Evolutionary conservation across 2,888 invertebrate genomes (phyloP), one percentile per base, ranked within the genome.

Genomic region (Lomographa bimaculata): DNA sequence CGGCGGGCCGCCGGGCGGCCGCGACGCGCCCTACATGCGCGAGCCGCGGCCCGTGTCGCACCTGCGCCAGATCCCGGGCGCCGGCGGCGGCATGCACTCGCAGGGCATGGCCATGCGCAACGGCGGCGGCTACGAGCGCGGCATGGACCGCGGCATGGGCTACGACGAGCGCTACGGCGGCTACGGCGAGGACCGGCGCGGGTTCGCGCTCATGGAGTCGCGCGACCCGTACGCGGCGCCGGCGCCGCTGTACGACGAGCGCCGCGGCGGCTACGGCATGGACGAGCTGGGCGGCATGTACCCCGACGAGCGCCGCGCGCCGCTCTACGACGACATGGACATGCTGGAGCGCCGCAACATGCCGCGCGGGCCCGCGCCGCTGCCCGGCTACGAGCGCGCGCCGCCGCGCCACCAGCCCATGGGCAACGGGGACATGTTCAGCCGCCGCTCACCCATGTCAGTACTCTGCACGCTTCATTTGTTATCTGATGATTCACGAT

Each of bases 341-440:
- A 50, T 79, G 73, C 65, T 84, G 72, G 83, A 84, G 8, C 62
- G 83, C n/a, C 68, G 82, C 17, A 68, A 67, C 7, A 23, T 61
- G 76, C 9, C 48, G 64, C 71, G 68, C 8, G 63, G 60, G 7
- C 72, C 67, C 18, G 74, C 76, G 37, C 66, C 74, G 0, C 64
- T 75, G 60, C 41, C 74, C 1, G 49, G 71, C 5, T 83, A 81
- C 48, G 89, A 87, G 11, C 67, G 85, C 3, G 85, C 3, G 59
- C 74, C 6, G 67, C 78, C 80, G 0, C 57, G 81, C 3, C 54
- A 72, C 1, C 71, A 73, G 8, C 74, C 77, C 17, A 73, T 82
- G 70, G 78, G 78, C 50, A 85, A 83, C 41, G 85, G 84, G 3
- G 83, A 83, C 45, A 89, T 90, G 85, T 91, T 83, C 67, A 89